phyloP scores from a whole-genome alignment of 2,113 vertebrate genomes.

The Percopsis transmontana region DNA sequence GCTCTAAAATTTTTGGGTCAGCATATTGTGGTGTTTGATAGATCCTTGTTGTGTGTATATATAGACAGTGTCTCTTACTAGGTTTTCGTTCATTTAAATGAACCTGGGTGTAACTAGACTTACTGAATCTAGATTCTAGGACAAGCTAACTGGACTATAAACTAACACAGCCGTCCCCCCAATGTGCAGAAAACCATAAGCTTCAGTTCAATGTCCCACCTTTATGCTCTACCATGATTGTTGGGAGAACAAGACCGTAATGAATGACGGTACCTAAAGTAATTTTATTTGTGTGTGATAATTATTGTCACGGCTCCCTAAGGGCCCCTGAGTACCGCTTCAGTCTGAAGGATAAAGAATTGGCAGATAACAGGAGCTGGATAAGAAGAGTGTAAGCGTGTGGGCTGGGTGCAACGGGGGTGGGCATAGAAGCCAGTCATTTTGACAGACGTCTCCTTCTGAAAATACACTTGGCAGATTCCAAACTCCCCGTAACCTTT shows the following conservation, averaged over 20 bases:
- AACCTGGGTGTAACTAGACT: slow-evolving; percentile 3
- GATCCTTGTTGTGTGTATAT: not conserved
- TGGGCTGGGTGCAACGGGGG: slow-evolving; percentile 3
- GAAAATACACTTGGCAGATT: slow-evolving; percentile 51
- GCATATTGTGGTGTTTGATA: not conserved
- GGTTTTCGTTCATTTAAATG: slow-evolving; percentile 21
- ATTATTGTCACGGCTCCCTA: no score
- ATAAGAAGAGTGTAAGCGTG: not conserved
- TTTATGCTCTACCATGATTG: no score
- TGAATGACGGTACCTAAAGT: no score
- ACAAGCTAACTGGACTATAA: no score
- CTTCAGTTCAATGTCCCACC: no score
- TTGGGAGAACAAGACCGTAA: no score
- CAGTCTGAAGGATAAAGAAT: slow-evolving; percentile 10
- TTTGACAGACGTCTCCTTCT: slow-evolving; percentile 59
- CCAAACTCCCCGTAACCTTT: slow-evolving; percentile 56
- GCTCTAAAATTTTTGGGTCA: not conserved
- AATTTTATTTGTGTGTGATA: no score
- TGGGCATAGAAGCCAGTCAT: slow-evolving; percentile 40
- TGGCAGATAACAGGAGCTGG: not conserved
- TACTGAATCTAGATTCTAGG: slow-evolving; percentile 5
- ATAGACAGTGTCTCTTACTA: no score
- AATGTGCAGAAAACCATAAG: no score
- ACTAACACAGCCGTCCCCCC: no score
- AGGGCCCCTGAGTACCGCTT: not conserved